Percentiles rank a stretch among this genome's conserved stretches.
Evolutionary conservation across 92 coral and sea anemone genomes (phyloP).

Genomic region (Bergia puertoricense): DNA sequence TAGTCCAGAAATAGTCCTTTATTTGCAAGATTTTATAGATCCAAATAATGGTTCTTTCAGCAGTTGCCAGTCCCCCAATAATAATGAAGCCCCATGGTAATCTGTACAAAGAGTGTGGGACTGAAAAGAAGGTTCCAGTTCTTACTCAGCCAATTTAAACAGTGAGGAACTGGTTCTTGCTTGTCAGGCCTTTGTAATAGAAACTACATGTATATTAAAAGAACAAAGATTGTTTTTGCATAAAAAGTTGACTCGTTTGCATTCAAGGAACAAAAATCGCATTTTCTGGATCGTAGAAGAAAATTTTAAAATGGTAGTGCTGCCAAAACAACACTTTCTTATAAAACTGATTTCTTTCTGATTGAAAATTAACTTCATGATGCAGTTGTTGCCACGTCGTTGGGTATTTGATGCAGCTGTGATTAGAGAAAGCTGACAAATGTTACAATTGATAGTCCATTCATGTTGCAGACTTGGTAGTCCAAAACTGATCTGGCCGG

Average conservation of each 20-base stretch:
- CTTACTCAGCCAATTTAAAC: neutral
- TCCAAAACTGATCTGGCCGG: neutral
- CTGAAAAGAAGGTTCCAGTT: neutral
- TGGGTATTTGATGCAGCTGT: neutral
- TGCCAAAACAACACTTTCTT: neutral
- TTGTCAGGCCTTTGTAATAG: neutral
- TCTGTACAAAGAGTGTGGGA: neutral
- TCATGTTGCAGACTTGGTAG: neutral
- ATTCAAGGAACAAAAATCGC: neutral
- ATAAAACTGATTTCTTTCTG: neutral
- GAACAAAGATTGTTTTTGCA: neutral
- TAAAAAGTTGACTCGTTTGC: neutral
- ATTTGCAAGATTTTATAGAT: neutral
- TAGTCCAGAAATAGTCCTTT: neutral
- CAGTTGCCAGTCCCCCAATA: neutral
- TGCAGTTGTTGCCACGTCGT: neutral
- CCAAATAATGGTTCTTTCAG: neutral
- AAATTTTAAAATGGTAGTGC: neutral
- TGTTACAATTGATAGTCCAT: neutral
- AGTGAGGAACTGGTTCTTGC: neutral
- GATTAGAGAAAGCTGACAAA: neutral
- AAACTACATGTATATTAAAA: too few relatives aligned
- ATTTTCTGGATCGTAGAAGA: neutral
- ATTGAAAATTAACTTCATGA: too few relatives aligned
- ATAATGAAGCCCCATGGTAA: neutral